Evolutionary conservation across 2,888 invertebrate genomes (phyloP), one percentile per base, ranked within the genome.

Genomic region (Ommatoiulus sabulosus): DNA sequence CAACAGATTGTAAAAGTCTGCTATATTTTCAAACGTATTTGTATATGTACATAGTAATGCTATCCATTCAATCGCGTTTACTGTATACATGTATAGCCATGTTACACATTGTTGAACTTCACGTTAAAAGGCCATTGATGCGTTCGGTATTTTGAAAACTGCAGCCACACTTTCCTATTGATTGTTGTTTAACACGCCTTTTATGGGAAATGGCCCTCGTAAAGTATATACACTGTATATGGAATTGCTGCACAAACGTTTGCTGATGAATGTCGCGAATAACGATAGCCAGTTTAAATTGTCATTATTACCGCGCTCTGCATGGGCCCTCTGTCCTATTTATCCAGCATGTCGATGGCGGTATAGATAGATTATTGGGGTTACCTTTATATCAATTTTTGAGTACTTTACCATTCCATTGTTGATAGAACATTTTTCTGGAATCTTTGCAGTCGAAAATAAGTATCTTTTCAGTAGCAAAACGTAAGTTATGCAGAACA

Each of bases 211-310:
- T 57, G 24, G 52, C 87, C 44, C n/a, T 87, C 87, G 57, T 87
- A 87, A 87, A 48, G 48, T 35, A 35, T 35, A 35, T 35, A 35
- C 35, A 35, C 0, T 35, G 35, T 35, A 35, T 35, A 52, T 43
- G 87, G 87, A 87, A 52, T 24, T 35, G 24, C 87, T 7, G n/a
- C 87, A 24, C 87, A 20, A 20, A 48, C 52, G 48, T 87, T 52
- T 52, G 24, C 52, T 57, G 87, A 52, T 52, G n/a, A n/a, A 48
- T n/a, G 52, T 35, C 20, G 20, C 17, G 35, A 52, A 52, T 87
- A 87, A 87, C n/a, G 87, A 87, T 48, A 52, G 8, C 57, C 46
- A 48, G 87, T 87, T 87, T 52, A 57, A 87, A 52, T 52, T 87
- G 52, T 87, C 87, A 52, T 87, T 52, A 86, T 72, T 24, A 72